A percentile compares a stretch with the other conserved stretches of the same genome.
phyloP scores from a whole-genome alignment of 1,140 invertebrate genomes.

The silkworm (Bombyx mori) region DNA sequence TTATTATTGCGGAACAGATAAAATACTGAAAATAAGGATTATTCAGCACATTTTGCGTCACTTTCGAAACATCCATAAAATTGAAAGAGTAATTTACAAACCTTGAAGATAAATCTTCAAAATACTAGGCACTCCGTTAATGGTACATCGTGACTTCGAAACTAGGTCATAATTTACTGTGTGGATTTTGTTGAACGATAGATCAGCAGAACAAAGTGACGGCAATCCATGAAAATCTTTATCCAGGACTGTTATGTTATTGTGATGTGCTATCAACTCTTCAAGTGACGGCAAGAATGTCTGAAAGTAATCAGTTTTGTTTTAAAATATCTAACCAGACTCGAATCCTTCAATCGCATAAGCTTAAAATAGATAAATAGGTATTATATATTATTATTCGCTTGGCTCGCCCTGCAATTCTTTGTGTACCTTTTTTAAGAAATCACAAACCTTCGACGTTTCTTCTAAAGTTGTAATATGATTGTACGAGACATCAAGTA shows the following conservation, averaged over 20 bases:
- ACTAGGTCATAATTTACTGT: conserved; percentile 80
- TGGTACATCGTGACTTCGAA: conserved; percentile 81
- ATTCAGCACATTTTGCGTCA: no score
- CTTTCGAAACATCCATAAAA: no score
- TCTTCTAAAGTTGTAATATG: conserved; percentile 81
- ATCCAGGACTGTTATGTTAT: conserved; percentile 79
- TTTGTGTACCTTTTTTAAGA: conserved; percentile 2
- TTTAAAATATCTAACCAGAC: background rate
- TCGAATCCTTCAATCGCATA: background rate
- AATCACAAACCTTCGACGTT: conserved; percentile 80
- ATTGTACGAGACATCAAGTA: conserved; percentile 84
- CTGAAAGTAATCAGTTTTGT: conserved; percentile 64
- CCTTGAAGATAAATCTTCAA: conserved; percentile 85
- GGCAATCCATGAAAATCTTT: conserved; percentile 86
- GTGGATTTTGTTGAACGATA: conserved; percentile 82
- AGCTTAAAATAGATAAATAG: background rate
- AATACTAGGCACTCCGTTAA: conserved; percentile 81
- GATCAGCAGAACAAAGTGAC: conserved; percentile 81
- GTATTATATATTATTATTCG: conserved; percentile 13
- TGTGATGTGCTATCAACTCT: conserved; percentile 81
- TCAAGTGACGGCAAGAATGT: conserved; percentile 82
- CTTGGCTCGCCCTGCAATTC: conserved; percentile 22
- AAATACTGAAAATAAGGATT: no score
- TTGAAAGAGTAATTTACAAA: conserved; percentile 40
- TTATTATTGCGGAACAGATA: no score